Conservation (phyloP, 2,797 vertebrate species). For the Gallirallus australis region DNA sequence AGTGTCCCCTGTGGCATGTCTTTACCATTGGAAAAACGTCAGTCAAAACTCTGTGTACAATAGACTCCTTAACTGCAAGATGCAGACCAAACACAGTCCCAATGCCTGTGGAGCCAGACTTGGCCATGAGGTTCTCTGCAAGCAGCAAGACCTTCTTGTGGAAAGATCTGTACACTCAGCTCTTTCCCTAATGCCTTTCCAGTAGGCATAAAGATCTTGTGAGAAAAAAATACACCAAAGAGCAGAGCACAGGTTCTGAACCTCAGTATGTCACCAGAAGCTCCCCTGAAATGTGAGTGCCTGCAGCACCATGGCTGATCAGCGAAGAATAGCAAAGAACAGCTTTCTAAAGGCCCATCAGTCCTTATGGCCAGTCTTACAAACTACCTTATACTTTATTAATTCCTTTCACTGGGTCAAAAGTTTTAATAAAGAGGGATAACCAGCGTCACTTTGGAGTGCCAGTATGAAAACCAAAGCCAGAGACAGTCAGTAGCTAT, state of each 20-base stretch:
- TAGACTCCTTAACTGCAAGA: neutral
- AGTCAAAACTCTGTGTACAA: neutral
- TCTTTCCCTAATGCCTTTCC: neutral
- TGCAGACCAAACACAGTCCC: neutral
- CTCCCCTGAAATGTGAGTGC: neutral
- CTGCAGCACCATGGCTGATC: neutral
- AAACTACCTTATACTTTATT: neutral
- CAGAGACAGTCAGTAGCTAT: neutral
- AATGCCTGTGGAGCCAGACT: rapidly evolving
- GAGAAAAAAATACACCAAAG: neutral
- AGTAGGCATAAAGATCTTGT: neutral
- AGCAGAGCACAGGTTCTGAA: neutral
- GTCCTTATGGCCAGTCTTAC: neutral
- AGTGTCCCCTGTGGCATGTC: neutral
- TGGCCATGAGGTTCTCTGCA: rapidly evolving
- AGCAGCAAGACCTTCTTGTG: neutral
- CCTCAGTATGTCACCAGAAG: neutral
- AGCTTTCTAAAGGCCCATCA: neutral
- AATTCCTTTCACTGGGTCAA: neutral
- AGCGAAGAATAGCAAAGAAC: neutral
- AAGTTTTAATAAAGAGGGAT: neutral
- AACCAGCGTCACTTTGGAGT: neutral
- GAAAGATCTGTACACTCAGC: neutral
- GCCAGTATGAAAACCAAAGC: neutral
- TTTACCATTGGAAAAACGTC: rapidly evolving